Conservation (phyloP, 37 sponge, comb jelly and placozoan species). For the Petrosia ficiformis region DNA sequence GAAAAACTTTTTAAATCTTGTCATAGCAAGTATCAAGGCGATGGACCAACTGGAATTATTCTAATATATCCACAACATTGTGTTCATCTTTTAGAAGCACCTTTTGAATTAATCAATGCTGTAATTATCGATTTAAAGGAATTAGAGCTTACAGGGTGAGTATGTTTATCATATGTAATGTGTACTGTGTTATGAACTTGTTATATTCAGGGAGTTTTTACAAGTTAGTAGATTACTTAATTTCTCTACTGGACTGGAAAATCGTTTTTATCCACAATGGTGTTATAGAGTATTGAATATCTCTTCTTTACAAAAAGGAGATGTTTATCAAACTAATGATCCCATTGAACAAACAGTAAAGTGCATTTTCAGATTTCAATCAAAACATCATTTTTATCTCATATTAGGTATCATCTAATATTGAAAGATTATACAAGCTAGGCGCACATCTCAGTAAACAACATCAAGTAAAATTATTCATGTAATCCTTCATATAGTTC, state of each 20-base stretch:
- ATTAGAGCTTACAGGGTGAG: constrained; percentile 17
- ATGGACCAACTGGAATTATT: constrained; percentile 73
- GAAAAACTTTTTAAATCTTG: constrained; percentile 62
- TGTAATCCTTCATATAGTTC: too few relatives aligned
- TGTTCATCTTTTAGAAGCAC: constrained; percentile 62
- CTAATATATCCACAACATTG: constrained; percentile 77
- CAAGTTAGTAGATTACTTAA: constrained; percentile 20
- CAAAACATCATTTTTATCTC: background rate
- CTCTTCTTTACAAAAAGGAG: constrained; percentile 49
- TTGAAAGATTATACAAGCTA: constrained; percentile 59
- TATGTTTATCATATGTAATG: background rate
- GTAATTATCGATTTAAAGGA: constrained; percentile 26
- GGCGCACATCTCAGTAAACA: constrained; percentile 58
- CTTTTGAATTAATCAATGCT: constrained; percentile 39
- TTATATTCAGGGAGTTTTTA: constrained; percentile 30
- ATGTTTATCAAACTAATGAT: constrained; percentile 49
- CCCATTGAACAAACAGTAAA: constrained; percentile 50
- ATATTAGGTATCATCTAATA: constrained; percentile 41
- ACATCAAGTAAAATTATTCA: constrained; percentile 56
- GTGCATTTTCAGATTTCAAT: background rate
- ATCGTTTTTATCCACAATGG: constrained; percentile 62
- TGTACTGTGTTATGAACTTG: background rate
- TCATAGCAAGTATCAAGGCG: constrained; percentile 66
- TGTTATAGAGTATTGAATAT: constrained; percentile 38
- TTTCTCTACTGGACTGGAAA: constrained; percentile 40